Evolutionary conservation across 2,888 invertebrate species (phyloP), one percentile per base, ranked within the genome.

Genomic region (Leptinotarsa rubiginosa): DNA sequence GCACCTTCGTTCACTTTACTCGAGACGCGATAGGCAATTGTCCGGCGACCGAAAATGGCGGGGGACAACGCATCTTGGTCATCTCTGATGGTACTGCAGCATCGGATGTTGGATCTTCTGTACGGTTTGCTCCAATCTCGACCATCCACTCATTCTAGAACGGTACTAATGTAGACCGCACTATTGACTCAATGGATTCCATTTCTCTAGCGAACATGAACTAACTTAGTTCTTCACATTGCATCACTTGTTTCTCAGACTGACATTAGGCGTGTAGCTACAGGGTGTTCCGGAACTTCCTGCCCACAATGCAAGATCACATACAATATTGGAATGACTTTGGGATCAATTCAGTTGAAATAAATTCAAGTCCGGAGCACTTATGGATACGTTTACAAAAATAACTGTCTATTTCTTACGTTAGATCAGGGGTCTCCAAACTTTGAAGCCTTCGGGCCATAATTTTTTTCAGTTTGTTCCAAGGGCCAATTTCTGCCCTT

Each of bases 1-100:
- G 68, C 54, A 68, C 68, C 62, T 49, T 47, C 47, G 47, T 47
- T 20, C 20, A 66, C 22, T 50, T 65, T 10, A 49, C 49, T 15
- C 66, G 65, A 47, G 65, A 47, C 47, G 67, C 50, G 70, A 74
- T 70, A 70, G 74, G 67, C 66, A 74, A 74, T 70, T 74, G 65
- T 67, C 67, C 62, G 70, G 41, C 47, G 74, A 59, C 50, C 68
- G 22, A 66, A 66, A 64, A 49, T 74, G 67, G 74, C 56, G 70
- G 74, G 62, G 62, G 62, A 50, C 31, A 62, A 5, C 62, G 62
- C 62, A 41, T 62, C 62, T 62, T 18, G 62, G 62, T 18, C 62
- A 62, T 16, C 62, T 62, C 62, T 13, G 62, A 62, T 62, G 62
- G 31, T 62, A n/a, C 13, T 50, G 50, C 50, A 41, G n/a, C 62